phyloP scores from a whole-genome alignment of 2,113 vertebrate species.

The Cynoglossus semilaevis region DNA sequence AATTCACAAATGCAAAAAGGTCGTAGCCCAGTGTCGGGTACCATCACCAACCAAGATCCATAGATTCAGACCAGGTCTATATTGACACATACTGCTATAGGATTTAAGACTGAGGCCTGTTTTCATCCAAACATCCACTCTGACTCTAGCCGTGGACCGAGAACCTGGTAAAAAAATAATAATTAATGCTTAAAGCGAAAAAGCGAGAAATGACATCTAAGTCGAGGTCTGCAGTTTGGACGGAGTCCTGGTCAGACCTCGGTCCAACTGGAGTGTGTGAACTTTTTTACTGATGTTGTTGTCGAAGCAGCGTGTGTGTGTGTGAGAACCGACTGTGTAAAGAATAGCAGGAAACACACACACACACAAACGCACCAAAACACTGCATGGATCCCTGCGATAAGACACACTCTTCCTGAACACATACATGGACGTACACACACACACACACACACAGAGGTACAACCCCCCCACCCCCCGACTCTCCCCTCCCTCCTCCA shows the following conservation, averaged over 20 bases:
- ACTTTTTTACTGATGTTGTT: not conserved
- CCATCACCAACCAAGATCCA: too few species aligned
- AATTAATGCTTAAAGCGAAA: too few species aligned
- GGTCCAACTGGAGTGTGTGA: not conserved
- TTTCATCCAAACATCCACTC: too few species aligned
- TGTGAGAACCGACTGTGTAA: slow-evolving; percentile 38
- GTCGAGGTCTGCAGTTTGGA: not conserved
- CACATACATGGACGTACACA: slow-evolving; percentile 12
- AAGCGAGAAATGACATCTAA: too few species aligned
- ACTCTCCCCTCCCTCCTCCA: too few species aligned
- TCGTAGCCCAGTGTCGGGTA: too few species aligned
- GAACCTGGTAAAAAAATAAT: too few species aligned
- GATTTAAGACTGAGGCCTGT: too few species aligned
- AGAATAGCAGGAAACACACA: slow-evolving; percentile 35
- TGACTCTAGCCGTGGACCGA: too few species aligned
- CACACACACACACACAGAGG: not conserved
- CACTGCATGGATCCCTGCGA: slow-evolving; percentile 43
- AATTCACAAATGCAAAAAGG: too few species aligned
- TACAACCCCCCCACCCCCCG: not conserved
- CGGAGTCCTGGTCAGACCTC: not conserved
- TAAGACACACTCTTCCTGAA: slow-evolving; percentile 56
- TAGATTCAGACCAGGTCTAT: not conserved
- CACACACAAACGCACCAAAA: slow-evolving; percentile 26
- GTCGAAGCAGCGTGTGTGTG: slow-evolving; percentile 10
- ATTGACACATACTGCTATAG: not conserved